Base-by-base conservation (phyloP, 2,888 invertebrate species). In the Troides oblongomaculatus region DNA sequence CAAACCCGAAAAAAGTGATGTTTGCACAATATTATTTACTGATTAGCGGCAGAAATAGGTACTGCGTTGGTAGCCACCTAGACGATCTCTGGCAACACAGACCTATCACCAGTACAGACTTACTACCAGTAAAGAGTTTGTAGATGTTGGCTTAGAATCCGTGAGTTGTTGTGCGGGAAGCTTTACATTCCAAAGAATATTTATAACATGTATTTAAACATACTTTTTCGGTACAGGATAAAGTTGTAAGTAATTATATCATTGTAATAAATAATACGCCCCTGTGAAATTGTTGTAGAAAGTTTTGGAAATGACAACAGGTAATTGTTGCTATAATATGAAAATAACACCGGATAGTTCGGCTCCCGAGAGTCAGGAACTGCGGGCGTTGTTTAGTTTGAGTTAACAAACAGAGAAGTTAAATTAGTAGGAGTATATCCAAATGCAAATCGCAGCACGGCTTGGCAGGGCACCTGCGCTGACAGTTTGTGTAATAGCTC, bases 401-500 rank as follows among this genome's bases (percentile, higher is more conserved):
- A 84, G 81, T 86, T 80, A 81, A 78, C 82, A 81, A 85, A 84
- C 82, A 83, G 83, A 81, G 84, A 90, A 89, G 88, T 90, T 89
- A 88, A 90, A 90, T 90, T 89, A 87, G 86, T 84, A 84, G 79
- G 82, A 84, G 83, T 84, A 88, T 87, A 88, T 86, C 86, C 82
- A 79, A 87, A 89, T 88, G 89, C 86, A 87, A 89, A 89, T 89
- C 85, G 84, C 75, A 75, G 70, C 66, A 23, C 53, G 69, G 70
- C 64, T 63, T 43, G 81, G 79, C 81, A 81, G 82, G 80, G 82
- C 90, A 91, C 90, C 90, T 90, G 91, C 82, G 84, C 87, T 87
- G 90, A 90, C 90, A 90, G 90, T 86, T 87, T 85, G 82, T 83
- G 89, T 91, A 90, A 91, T 91, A 89, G 88, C 86, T 83, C 81